Conservation (phyloP, 2,797 vertebrate species). For the Carcharodon carcharias region DNA sequence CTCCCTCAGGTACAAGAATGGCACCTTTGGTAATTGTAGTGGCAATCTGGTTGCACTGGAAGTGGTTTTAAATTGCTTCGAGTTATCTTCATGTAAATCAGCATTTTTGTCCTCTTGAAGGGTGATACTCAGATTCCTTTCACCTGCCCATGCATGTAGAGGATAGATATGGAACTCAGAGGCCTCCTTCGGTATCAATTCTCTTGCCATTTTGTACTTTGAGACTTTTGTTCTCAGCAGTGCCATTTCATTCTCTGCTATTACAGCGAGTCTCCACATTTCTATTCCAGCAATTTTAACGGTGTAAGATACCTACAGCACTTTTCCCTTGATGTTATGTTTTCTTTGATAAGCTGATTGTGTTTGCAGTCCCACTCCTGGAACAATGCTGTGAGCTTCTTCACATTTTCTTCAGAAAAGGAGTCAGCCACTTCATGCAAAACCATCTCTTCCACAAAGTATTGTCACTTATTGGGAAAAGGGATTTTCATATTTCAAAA, state of each 20-base stretch:
- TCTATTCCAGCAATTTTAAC: slow-evolving; percentile 24
- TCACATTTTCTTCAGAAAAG: slow-evolving; percentile 12
- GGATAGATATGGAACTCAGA: slow-evolving; percentile 18
- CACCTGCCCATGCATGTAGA: not conserved
- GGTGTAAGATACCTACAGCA: slow-evolving; percentile 5
- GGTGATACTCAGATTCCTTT: not conserved
- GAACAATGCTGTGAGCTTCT: slow-evolving; percentile 15
- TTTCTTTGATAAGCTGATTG: not conserved
- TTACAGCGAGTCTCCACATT: slow-evolving; percentile 9
- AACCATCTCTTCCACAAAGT: not conserved
- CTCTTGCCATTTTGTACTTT: slow-evolving; percentile 27
- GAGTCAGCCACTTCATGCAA: not conserved
- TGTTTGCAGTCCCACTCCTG: slow-evolving; percentile 7
- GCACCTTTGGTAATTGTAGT: not conserved
- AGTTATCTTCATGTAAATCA: not conserved
- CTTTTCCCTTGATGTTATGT: not conserved
- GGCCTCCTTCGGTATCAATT: slow-evolving; percentile 9
- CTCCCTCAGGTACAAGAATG: not conserved
- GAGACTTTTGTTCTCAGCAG: not conserved
- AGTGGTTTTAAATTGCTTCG: slow-evolving; percentile 17
- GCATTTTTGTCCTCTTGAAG: not conserved
- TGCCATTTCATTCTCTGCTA: not conserved
- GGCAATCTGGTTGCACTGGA: not conserved
- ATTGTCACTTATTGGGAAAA: not conserved
- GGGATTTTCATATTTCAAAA: not conserved